These are phyloP conservation scores for Tethea ocularis DNA, from an alignment of 2,888 invertebrate genomes.

Conservation along the genomic window DNA sequence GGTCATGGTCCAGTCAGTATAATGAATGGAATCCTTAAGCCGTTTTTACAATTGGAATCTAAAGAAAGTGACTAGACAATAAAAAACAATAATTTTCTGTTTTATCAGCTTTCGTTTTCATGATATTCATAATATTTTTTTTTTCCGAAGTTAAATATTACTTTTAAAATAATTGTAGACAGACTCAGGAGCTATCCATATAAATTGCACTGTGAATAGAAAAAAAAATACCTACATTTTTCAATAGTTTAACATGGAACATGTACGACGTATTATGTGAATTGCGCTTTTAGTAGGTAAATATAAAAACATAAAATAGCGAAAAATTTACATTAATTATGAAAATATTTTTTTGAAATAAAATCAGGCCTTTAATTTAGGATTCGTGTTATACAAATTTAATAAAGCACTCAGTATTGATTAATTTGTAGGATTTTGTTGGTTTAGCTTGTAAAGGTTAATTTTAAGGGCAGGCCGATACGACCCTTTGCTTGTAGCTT, in stretches of 20 bases:
- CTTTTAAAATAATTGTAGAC: too few species aligned
- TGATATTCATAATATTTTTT: too few species aligned
- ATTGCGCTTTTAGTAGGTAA: too few species aligned
- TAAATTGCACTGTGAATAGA: too few species aligned
- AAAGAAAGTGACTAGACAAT: conserved; percentile 63
- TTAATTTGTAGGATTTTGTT: conserved; percentile 3
- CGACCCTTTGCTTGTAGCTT: conserved; percentile 62
- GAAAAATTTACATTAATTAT: not conserved
- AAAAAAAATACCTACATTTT: too few species aligned
- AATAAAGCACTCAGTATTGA: conserved; percentile 6
- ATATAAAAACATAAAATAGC: too few species aligned
- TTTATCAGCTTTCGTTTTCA: conserved; percentile 12
- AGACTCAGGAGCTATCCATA: too few species aligned
- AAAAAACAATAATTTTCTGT: conserved; percentile 38
- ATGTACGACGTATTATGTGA: too few species aligned
- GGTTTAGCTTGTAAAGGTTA: conserved; percentile 1
- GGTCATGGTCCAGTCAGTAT: not conserved
- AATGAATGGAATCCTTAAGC: not conserved
- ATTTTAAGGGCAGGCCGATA: conserved; percentile 54
- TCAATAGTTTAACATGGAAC: too few species aligned
- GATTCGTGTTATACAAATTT: not conserved
- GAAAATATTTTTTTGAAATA: not conserved
- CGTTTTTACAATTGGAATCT: not conserved
- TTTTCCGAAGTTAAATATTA: too few species aligned
- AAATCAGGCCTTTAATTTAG: not conserved